These are phyloP conservation scores for Brachypteracias leptosomus DNA, from an alignment of 2,113 vertebrate genomes.

Conservation along the genomic window DNA sequence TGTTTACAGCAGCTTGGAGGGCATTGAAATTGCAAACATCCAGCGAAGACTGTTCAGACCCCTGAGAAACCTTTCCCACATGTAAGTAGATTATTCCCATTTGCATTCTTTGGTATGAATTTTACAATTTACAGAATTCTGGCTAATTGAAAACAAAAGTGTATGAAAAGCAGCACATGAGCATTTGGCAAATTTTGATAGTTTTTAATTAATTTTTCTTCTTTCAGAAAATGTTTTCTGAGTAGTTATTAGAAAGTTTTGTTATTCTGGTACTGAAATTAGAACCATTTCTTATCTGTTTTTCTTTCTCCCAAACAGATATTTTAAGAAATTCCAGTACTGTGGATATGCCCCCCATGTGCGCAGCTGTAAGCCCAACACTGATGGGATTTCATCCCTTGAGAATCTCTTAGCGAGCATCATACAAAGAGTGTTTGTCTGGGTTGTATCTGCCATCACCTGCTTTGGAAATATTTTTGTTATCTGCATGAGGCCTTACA, in stretches of 20 bases:
- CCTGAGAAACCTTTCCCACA: conserved; percentile 89
- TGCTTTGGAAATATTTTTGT: conserved; percentile 97
- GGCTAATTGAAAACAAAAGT: not conserved
- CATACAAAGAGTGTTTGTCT: conserved; percentile 94
- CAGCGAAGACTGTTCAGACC: conserved; percentile 92
- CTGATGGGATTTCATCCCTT: conserved; percentile 93
- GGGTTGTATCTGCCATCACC: conserved; percentile 94
- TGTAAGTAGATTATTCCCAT: conserved; percentile 82
- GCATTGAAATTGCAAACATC: conserved; percentile 92
- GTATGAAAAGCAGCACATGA: not conserved
- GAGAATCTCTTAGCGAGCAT: conserved; percentile 94
- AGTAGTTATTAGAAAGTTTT: not conserved
- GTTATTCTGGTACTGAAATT: not conserved
- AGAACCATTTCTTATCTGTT: not conserved
- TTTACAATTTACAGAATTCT: not conserved
- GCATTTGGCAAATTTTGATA: not conserved
- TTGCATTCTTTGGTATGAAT: not conserved
- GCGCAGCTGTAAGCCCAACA: conserved; percentile 96
- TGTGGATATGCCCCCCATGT: conserved; percentile 95
- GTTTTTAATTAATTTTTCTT: not conserved
- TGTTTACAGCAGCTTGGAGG: conserved; percentile 88
- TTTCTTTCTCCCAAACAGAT: conserved; percentile 72
- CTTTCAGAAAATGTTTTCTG: not conserved
- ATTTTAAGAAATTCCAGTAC: conserved; percentile 98
- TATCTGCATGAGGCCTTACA: conserved; percentile 93